Evolutionary conservation across 2,113 vertebrate genomes (phyloP).

Genomic region (Xiphorhynchus elegans): DNA sequence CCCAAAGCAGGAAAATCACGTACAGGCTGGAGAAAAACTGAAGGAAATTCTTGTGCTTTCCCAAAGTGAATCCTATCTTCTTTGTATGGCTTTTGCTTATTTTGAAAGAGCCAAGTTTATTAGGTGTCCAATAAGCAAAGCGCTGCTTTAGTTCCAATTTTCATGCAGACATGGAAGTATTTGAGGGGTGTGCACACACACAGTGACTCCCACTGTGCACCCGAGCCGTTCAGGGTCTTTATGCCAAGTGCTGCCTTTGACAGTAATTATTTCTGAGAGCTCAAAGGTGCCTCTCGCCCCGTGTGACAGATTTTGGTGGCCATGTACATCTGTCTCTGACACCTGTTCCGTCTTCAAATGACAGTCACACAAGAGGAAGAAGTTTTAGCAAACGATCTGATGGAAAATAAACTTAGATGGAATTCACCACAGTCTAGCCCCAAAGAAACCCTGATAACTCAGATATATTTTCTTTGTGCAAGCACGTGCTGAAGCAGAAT

Average conservation of each 20-base stretch:
- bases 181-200: background rate
- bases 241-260: background rate
- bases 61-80: background rate
- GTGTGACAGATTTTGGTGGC: background rate
- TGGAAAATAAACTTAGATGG: background rate
- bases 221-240: accelerated
- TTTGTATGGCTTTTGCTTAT: background rate
- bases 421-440: background rate
- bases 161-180: background rate
- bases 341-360: background rate
- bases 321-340: background rate
- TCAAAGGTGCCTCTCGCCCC: background rate
- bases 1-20: background rate
- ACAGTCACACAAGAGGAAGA: background rate
- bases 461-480: background rate
- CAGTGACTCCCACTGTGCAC: accelerated
- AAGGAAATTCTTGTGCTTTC: background rate
- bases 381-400: background rate
- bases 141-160: background rate
- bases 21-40: background rate
- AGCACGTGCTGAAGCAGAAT: background rate
- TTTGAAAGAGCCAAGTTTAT: background rate
- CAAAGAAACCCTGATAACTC: background rate
- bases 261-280: conserved; percentile 11
- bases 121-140: background rate